Conservation (phyloP, 2,113 vertebrate genomes). For the Pardalotus punctatus region DNA sequence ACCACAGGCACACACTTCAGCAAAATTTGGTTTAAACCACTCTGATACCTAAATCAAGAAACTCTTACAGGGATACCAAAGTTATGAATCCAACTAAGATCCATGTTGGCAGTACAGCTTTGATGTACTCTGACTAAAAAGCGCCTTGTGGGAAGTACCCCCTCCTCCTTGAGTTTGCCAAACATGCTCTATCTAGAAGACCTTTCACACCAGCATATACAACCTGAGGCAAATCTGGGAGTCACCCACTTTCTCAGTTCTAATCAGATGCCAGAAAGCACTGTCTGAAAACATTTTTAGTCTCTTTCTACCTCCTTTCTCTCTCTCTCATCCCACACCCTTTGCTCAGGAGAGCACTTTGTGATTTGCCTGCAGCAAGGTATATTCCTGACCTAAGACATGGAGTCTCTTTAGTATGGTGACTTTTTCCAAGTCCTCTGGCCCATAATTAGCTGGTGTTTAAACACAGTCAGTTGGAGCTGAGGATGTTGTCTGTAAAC, state of each 20-base stretch:
- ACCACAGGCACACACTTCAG: neutral
- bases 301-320: neutral
- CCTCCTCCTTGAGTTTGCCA: neutral
- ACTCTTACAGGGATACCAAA: neutral
- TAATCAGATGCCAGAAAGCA: neutral
- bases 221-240: neutral
- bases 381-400: neutral
- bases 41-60: neutral
- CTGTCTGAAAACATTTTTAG: neutral
- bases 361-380: neutral
- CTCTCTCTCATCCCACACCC: neutral
- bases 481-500: conserved; percentile 35
- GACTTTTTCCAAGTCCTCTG: neutral
- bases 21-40: neutral
- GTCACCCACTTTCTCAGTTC: neutral
- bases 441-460: neutral
- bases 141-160: neutral
- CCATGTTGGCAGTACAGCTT: neutral
- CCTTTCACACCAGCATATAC: neutral
- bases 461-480: neutral
- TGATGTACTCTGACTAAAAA: neutral
- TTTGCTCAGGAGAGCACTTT: neutral
- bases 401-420: neutral
- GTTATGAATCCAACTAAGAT: neutral
- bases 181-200: neutral